phyloP scores from a whole-genome alignment of 2,113 vertebrate species.

The Ursus arctos region DNA sequence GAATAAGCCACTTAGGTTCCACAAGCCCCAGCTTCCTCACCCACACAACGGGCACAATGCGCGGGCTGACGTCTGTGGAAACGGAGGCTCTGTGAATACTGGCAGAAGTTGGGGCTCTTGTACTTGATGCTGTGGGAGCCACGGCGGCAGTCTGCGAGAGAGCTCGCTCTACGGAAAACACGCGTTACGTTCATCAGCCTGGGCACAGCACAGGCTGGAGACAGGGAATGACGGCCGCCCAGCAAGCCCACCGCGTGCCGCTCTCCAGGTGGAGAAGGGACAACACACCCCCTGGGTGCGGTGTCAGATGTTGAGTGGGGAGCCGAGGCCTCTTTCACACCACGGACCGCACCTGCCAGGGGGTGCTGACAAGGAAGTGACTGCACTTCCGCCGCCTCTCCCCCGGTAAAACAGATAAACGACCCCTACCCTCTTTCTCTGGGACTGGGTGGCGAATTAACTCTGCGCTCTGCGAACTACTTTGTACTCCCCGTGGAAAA shows the following conservation, averaged over 20 bases:
- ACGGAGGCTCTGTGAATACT: neutral
- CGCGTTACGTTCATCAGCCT: neutral
- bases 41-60: neutral
- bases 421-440: neutral
- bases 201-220: neutral
- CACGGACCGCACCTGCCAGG: neutral
- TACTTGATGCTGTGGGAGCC: neutral
- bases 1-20: neutral
- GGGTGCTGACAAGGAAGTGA: neutral
- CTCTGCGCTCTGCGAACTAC: constrained; percentile 43
- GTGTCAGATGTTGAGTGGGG: neutral
- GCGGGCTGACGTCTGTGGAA: neutral
- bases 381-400: neutral
- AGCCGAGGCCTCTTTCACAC: neutral
- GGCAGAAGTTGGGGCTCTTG: neutral
- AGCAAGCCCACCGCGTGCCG: neutral
- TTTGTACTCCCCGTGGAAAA: constrained; percentile 62
- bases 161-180: neutral
- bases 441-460: constrained; percentile 51
- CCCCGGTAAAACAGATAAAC: neutral
- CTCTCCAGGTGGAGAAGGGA: neutral
- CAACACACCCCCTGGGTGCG: accelerated
- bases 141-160: neutral
- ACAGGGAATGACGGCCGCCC: neutral
- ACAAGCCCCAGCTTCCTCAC: neutral